Evolutionary conservation across 2,888 invertebrate genomes (phyloP).

Genomic region (Cephus sareptanus): DNA sequence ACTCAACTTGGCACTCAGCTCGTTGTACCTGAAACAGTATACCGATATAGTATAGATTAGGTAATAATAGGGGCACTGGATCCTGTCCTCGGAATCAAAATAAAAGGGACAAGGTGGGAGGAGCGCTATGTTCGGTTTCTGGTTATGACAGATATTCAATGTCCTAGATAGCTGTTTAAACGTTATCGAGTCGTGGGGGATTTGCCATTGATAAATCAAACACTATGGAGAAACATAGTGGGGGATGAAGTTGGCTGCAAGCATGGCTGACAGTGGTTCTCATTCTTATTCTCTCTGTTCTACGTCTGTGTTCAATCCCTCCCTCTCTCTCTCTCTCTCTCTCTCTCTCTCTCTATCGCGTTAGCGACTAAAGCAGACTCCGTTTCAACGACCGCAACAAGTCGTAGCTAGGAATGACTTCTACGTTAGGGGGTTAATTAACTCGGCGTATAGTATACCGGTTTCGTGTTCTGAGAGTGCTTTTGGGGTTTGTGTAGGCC

Average conservation of each 20-base stretch:
- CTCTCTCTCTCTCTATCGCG: too few relatives aligned
- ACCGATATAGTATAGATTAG: neutral
- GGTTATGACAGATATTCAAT: too few relatives aligned
- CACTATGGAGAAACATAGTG: neutral
- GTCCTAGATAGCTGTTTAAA: too few relatives aligned
- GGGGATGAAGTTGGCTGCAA: neutral
- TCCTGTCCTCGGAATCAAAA: too few relatives aligned
- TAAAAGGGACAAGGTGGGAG: too few relatives aligned
- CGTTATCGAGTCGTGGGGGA: neutral
- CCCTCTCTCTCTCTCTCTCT: too few relatives aligned
- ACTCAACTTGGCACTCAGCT: neutral
- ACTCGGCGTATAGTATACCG: neutral
- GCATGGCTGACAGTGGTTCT: neutral
- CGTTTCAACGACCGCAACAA: neutral
- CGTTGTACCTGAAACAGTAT: neutral
- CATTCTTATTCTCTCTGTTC: too few relatives aligned
- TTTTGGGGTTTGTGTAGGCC: too few relatives aligned
- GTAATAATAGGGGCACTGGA: neutral
- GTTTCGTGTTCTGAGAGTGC: too few relatives aligned
- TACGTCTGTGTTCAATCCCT: too few relatives aligned
- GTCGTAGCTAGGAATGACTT: neutral
- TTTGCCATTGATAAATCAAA: slow-evolving; percentile 4
- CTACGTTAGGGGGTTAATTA: neutral
- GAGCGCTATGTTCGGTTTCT: too few relatives aligned
- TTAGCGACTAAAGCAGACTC: neutral